Percentiles rank a stretch among this genome's conserved stretches.
Conservation (phyloP, 2,888 invertebrate species). For the Aspidiotus destructor region DNA sequence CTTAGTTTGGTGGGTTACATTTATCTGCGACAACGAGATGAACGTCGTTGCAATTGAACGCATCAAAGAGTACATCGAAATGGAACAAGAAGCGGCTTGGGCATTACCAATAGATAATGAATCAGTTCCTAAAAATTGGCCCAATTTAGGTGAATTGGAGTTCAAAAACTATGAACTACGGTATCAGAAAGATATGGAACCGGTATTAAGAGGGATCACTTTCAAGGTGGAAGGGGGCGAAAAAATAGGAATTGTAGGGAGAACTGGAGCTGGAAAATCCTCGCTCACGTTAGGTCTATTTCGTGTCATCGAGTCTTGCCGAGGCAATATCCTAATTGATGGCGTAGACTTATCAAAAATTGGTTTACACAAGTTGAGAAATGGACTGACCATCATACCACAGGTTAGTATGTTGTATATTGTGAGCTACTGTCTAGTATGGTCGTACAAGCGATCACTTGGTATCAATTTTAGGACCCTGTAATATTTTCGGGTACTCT, state of each 20-base stretch:
- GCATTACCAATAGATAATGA: slow-evolving; percentile 2
- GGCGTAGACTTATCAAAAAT: slow-evolving; percentile 67
- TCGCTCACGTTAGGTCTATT: slow-evolving; percentile 78
- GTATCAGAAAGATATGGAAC: slow-evolving; percentile 75
- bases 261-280: slow-evolving; percentile 87
- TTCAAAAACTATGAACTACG: slow-evolving; percentile 75
- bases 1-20: slow-evolving; percentile 71
- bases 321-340: slow-evolving; percentile 74
- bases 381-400: slow-evolving; percentile 47
- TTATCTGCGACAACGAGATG: slow-evolving; percentile 93
- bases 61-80: slow-evolving; percentile 89
- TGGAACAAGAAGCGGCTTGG: slow-evolving; percentile 49
- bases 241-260: slow-evolving; percentile 67
- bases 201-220: slow-evolving; percentile 70
- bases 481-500: slow-evolving; percentile 87
- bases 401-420: slow-evolving; percentile 39
- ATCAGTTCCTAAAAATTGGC: slow-evolving; percentile 55
- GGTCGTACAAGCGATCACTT: too few relatives aligned
- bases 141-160: slow-evolving; percentile 64
- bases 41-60: slow-evolving; percentile 96
- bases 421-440: too few relatives aligned
- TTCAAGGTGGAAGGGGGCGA: slow-evolving; percentile 72
- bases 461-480: slow-evolving; percentile 59
- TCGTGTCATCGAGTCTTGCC: slow-evolving; percentile 76
- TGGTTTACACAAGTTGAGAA: slow-evolving; percentile 75